phyloP scores from a whole-genome alignment of 2,797 vertebrate species.

The Aphelocoma californica region DNA sequence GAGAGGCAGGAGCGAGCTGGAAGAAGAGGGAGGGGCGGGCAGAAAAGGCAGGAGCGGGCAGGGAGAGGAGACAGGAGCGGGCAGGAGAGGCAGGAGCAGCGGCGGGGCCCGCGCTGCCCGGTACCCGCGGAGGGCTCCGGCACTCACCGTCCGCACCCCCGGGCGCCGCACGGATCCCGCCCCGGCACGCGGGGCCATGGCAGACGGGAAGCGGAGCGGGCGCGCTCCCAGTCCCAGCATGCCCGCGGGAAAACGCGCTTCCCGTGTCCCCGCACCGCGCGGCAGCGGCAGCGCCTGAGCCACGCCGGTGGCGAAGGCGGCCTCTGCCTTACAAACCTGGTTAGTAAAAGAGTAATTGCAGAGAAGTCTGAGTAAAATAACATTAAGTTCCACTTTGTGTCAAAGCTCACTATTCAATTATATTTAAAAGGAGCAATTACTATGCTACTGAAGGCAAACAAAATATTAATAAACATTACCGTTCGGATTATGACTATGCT shows the following conservation, averaged over 20 bases:
- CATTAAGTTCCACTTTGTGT: neutral
- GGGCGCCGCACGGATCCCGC: accelerated
- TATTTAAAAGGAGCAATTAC: neutral
- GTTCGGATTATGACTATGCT: neutral
- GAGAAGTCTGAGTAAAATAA: neutral
- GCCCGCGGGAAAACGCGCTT: neutral
- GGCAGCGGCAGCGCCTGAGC: neutral
- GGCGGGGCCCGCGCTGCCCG: neutral
- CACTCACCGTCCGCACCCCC: neutral
- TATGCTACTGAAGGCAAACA: neutral
- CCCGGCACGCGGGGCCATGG: accelerated
- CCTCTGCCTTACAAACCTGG: neutral
- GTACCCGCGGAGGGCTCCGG: neutral
- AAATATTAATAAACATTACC: neutral
- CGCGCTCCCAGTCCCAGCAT: conserved; percentile 37
- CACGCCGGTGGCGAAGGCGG: neutral
- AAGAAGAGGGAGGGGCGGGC: too few relatives aligned
- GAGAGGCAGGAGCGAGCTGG: too few relatives aligned
- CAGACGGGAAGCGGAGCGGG: neutral
- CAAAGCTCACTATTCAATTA: neutral
- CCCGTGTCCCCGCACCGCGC: neutral
- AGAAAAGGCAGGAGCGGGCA: too few relatives aligned
- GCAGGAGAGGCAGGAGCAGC: neutral
- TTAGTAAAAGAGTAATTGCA: neutral
- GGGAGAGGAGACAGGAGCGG: too few relatives aligned